A percentile compares a stretch with the other conserved stretches of the same genome.
Conservation (phyloP, 2,888 invertebrate species). For the Lymantria dispar region DNA sequence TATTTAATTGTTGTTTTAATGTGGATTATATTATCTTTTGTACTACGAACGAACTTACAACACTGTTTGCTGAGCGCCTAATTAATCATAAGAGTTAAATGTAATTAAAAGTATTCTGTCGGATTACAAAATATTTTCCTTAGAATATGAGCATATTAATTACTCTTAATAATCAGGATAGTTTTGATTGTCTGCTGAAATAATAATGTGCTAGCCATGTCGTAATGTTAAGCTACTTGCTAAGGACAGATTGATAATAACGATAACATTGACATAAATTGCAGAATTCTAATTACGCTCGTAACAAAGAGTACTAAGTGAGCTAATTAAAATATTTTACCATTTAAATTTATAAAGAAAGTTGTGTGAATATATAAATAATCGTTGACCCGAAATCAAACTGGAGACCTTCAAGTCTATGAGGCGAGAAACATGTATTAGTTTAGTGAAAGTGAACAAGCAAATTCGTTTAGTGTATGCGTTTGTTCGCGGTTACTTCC, state of each 20-base stretch:
- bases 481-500: slow-evolving; percentile 21
- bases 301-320: slow-evolving; percentile 1
- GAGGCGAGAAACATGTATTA: slow-evolving; percentile 27
- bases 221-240: neutral
- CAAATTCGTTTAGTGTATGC: slow-evolving; percentile 34
- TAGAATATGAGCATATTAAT: slow-evolving; percentile 15
- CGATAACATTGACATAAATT: slow-evolving; percentile 3
- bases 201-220: slow-evolving; percentile 12
- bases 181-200: slow-evolving; percentile 17
- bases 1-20: too few relatives aligned
- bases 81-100: too few relatives aligned
- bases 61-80: too few relatives aligned
- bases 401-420: slow-evolving; percentile 25
- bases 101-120: too few relatives aligned
- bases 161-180: slow-evolving; percentile 14
- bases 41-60: too few relatives aligned
- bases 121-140: slow-evolving; percentile 1
- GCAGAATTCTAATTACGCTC: slow-evolving; percentile 6
- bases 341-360: slow-evolving; percentile 17
- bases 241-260: slow-evolving; percentile 2
- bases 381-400: slow-evolving; percentile 30
- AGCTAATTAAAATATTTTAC: slow-evolving; percentile 4
- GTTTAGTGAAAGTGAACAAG: slow-evolving; percentile 41
- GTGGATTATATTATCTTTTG: too few relatives aligned
- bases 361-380: slow-evolving; percentile 20